Evolutionary conservation across 2,113 vertebrate species (phyloP).

Genomic region (Naja naja): DNA sequence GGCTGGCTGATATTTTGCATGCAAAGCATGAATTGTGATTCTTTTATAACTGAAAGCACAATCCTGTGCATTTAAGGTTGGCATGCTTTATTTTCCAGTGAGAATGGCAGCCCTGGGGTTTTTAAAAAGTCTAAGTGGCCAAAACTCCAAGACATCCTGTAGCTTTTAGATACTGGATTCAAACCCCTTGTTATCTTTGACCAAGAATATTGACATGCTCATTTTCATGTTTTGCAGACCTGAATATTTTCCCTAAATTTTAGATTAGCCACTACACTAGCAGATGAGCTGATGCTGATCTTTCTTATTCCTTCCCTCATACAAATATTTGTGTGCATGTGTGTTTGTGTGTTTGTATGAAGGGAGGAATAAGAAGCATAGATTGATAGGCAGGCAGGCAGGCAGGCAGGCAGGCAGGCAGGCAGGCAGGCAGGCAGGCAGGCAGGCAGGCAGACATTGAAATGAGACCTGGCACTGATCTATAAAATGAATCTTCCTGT

Average conservation of each 20-base stretch:
- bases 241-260: neutral
- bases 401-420: too few relatives aligned
- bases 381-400: too few relatives aligned
- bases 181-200: neutral
- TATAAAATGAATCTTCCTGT: neutral
- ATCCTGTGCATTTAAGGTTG: neutral
- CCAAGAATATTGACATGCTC: neutral
- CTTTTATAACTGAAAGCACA: neutral
- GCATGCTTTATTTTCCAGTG: neutral
- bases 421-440: too few relatives aligned
- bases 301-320: neutral
- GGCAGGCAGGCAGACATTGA: too few relatives aligned
- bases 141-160: neutral
- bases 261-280: neutral
- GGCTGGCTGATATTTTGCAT: neutral
- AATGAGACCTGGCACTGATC: neutral
- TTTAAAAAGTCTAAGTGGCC: neutral
- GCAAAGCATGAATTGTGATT: neutral
- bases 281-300: neutral
- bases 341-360: too few relatives aligned
- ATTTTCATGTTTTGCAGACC: neutral
- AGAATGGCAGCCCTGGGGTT: neutral
- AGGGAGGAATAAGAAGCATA: too few relatives aligned
- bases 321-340: neutral
- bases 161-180: neutral